Conservation (phyloP, 2,888 invertebrate genomes). For the Tridacna gigas region DNA sequence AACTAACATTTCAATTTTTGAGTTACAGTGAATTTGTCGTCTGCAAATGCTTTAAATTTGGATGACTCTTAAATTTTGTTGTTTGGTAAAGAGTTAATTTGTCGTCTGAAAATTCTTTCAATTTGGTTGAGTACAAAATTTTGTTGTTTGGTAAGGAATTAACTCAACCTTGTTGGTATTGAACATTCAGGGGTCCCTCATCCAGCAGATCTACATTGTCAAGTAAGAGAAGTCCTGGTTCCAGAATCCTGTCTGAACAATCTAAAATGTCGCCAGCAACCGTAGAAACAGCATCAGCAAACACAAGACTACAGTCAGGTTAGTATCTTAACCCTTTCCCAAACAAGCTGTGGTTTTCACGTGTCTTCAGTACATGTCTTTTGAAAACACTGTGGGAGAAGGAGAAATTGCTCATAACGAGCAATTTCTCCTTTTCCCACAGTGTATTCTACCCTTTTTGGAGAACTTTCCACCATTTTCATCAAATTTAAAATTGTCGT, state of each 20-base stretch:
- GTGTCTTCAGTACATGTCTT: background rate
- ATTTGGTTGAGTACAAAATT: too few species aligned
- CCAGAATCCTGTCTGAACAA: constrained; percentile 18
- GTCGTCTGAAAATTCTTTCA: too few species aligned
- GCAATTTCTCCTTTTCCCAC: constrained; percentile 1
- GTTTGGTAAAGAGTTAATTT: too few species aligned
- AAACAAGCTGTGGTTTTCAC: background rate
- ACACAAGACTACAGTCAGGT: constrained; percentile 11
- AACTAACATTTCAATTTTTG: too few species aligned
- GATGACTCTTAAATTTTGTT: too few species aligned
- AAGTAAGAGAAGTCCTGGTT: constrained; percentile 3
- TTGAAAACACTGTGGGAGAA: background rate
- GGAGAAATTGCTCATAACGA: constrained; percentile 7
- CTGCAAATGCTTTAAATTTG: too few species aligned
- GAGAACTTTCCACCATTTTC: too few species aligned
- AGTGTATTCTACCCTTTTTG: background rate
- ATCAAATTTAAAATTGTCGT: too few species aligned
- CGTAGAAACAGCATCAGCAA: background rate
- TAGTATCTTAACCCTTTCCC: background rate
- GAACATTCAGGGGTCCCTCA: background rate
- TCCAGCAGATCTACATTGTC: constrained; percentile 3
- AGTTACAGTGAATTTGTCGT: too few species aligned
- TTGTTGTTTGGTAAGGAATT: too few species aligned
- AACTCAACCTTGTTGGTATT: too few species aligned
- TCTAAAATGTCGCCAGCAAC: constrained; percentile 37